phyloP scores from a whole-genome alignment of 1,140 invertebrate genomes.

The Ceratosolen solmsi region DNA sequence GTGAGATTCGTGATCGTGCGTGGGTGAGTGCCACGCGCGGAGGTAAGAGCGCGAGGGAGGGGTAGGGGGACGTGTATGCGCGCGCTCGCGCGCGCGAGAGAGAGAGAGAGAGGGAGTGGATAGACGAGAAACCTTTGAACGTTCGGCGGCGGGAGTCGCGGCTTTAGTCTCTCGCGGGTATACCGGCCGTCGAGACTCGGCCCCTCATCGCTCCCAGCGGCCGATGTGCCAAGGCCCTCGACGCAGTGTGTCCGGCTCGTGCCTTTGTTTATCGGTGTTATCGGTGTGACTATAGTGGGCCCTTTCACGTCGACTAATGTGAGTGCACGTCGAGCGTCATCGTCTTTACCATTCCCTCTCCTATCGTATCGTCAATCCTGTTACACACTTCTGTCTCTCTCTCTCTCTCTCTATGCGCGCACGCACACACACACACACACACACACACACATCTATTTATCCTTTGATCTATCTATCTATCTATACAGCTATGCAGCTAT shows the following conservation, averaged over 20 bases:
- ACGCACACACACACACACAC: too few relatives aligned
- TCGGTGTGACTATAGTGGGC: background rate
- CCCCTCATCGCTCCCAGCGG: background rate
- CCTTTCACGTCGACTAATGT: background rate
- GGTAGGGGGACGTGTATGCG: background rate
- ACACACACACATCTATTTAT: too few relatives aligned
- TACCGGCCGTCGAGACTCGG: constrained; percentile 20
- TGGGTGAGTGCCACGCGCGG: constrained; percentile 20
- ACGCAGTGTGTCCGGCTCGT: background rate
- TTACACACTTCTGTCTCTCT: too few relatives aligned
- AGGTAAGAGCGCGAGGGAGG: background rate
- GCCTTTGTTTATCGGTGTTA: background rate
- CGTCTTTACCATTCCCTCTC: too few relatives aligned
- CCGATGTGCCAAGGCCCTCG: background rate
- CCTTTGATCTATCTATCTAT: too few relatives aligned
- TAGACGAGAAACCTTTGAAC: background rate
- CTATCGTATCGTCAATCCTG: too few relatives aligned
- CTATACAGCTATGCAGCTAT: background rate
- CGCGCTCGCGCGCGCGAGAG: background rate
- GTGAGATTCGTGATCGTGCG: constrained; percentile 32
- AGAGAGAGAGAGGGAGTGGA: constrained; percentile 23
- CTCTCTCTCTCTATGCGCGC: too few relatives aligned
- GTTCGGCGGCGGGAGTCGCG: constrained; percentile 4
- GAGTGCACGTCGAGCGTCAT: background rate
- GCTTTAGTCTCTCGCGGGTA: constrained; percentile 39